A percentile compares a stretch with the other conserved stretches of the same genome.
Evolutionary conservation across 2,797 vertebrate species (phyloP).

Genomic region (Hydrolagus colliei): DNA sequence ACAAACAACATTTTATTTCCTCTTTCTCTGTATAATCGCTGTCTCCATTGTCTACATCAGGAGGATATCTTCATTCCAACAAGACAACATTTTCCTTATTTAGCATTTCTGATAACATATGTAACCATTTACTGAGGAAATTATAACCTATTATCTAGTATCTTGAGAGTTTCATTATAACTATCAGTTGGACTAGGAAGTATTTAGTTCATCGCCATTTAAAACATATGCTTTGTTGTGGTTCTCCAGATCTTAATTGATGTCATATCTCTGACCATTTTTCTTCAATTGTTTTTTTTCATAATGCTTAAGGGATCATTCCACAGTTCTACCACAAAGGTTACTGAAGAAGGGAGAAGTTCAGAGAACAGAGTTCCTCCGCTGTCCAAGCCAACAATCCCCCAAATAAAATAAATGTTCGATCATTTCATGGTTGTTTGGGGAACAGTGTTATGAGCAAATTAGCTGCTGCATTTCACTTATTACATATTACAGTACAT

Average conservation of each 20-base stretch:
- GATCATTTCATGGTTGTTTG: too few relatives aligned
- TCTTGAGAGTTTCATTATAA: not conserved
- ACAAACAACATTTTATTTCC: not conserved
- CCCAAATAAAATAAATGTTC: too few relatives aligned
- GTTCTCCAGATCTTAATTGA: not conserved
- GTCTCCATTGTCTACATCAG: not conserved
- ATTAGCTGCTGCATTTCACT: too few relatives aligned
- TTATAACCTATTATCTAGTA: not conserved
- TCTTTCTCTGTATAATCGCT: not conserved
- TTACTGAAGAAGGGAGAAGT: not conserved
- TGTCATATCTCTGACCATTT: not conserved
- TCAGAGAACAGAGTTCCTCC: too few relatives aligned
- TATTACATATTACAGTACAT: too few relatives aligned
- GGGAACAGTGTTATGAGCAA: too few relatives aligned
- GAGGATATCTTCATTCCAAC: not conserved
- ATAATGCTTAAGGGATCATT: not conserved
- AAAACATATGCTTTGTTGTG: not conserved
- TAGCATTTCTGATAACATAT: not conserved
- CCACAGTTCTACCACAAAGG: not conserved
- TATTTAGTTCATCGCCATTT: not conserved
- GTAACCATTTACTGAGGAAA: not conserved
- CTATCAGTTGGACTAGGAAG: not conserved
- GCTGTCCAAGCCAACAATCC: too few relatives aligned
- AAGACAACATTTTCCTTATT: not conserved
- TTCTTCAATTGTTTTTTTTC: not conserved